A percentile compares a stretch with the other conserved stretches of the same genome.
These are phyloP conservation scores for Orbicella faveolata DNA, from an alignment of 64 coral and sea anemone genomes.

Conservation along the genomic window DNA sequence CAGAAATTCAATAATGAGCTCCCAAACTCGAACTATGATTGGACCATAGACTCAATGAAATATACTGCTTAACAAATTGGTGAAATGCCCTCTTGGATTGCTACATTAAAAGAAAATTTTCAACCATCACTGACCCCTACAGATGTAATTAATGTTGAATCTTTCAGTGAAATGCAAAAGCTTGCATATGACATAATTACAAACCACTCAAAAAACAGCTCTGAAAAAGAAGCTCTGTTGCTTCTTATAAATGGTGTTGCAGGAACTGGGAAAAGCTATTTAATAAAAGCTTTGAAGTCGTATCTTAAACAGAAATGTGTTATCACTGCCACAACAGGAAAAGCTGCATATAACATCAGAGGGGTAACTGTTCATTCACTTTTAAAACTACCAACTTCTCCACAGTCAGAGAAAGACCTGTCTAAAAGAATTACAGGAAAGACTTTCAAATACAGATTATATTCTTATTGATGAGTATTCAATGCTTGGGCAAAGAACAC, in stretches of 20 bases:
- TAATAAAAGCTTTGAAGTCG: slow-evolving; percentile 50
- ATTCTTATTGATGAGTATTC: slow-evolving; percentile 58
- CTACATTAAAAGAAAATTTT: too few species aligned
- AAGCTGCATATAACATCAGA: slow-evolving; percentile 32
- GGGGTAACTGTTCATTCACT: not conserved
- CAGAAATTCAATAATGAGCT: too few species aligned
- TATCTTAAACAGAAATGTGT: slow-evolving; percentile 49
- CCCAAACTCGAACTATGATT: too few species aligned
- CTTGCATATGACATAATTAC: too few species aligned
- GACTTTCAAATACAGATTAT: slow-evolving; percentile 6
- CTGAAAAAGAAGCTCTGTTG: too few species aligned
- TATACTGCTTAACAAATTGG: too few species aligned
- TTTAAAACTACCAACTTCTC: not conserved
- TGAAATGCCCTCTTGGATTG: too few species aligned
- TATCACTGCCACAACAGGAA: slow-evolving; percentile 48
- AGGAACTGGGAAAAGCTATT: slow-evolving; percentile 57
- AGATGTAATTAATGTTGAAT: too few species aligned
- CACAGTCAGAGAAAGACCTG: slow-evolving; percentile 28
- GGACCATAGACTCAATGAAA: too few species aligned
- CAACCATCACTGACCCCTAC: too few species aligned
- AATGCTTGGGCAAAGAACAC: slow-evolving; percentile 51
- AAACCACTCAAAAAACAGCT: too few species aligned
- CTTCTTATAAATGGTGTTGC: slow-evolving; percentile 50
- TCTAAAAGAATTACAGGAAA: not conserved
- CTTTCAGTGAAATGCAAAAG: too few species aligned